Conservation (phyloP, 2,888 invertebrate genomes). For the Baccha elongata region DNA sequence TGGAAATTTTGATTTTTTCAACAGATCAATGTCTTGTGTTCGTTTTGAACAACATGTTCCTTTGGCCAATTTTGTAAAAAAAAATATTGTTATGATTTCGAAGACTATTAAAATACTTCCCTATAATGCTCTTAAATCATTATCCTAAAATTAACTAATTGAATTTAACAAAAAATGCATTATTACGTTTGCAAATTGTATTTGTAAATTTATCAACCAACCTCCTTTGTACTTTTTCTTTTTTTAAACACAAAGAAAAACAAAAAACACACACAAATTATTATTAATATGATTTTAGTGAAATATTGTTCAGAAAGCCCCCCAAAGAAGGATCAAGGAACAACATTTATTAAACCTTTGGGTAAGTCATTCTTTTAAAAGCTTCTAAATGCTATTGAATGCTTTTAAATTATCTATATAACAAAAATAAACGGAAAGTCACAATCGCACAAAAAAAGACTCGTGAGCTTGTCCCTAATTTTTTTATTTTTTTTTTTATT, state of each 20-base stretch:
- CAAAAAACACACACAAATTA: slow-evolving; percentile 36
- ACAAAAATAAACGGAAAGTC: slow-evolving; percentile 32
- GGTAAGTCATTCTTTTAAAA: slow-evolving; percentile 46
- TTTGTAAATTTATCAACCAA: background rate
- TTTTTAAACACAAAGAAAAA: slow-evolving; percentile 12
- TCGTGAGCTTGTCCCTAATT: slow-evolving; percentile 54
- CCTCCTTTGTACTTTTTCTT: slow-evolving; percentile 50
- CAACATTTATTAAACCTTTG: slow-evolving; percentile 64
- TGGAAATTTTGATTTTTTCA: too few relatives aligned
- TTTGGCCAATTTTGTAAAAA: too few relatives aligned
- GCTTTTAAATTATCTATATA: background rate
- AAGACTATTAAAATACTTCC: too few relatives aligned
- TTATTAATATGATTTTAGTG: slow-evolving; percentile 66
- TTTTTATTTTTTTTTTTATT: slow-evolving; percentile 27
- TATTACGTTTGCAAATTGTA: background rate
- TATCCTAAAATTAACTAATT: too few relatives aligned
- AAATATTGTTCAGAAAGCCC: slow-evolving; percentile 53
- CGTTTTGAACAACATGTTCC: too few relatives aligned
- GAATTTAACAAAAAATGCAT: too few relatives aligned
- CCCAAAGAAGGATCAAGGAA: slow-evolving; percentile 19
- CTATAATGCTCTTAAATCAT: too few relatives aligned
- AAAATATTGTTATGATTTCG: too few relatives aligned
- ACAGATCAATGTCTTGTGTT: too few relatives aligned
- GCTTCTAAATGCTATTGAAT: background rate
- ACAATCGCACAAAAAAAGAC: slow-evolving; percentile 55